A percentile compares a stretch with the other conserved stretches of the same genome.
These are phyloP conservation scores for Picus viridis DNA, from an alignment of 2,797 vertebrate genomes.

Conservation along the genomic window DNA sequence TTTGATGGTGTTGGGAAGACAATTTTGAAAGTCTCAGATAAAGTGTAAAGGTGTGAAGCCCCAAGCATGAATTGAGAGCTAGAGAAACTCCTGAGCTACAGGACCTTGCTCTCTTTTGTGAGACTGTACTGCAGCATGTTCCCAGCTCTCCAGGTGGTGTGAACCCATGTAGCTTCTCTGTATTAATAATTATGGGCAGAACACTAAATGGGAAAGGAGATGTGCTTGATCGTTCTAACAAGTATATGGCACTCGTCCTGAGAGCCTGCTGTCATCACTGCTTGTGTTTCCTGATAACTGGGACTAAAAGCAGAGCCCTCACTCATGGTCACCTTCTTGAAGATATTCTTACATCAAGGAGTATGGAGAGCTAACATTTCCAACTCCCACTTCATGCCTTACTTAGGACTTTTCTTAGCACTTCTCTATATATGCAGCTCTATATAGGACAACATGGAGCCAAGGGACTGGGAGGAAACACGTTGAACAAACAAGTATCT, in stretches of 20 bases:
- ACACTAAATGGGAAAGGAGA: not conserved
- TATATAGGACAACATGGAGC: not conserved
- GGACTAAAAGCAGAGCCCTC: not conserved
- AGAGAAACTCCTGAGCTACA: not conserved
- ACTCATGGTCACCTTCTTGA: not conserved
- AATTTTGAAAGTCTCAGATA: not conserved
- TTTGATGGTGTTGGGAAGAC: not conserved
- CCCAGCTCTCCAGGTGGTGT: not conserved
- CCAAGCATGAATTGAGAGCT: not conserved
- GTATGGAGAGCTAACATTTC: not conserved
- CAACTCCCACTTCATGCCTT: not conserved
- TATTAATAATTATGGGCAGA: not conserved
- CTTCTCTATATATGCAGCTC: not conserved
- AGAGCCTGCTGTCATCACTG: not conserved
- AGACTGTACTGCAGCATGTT: not conserved
- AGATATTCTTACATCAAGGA: not conserved
- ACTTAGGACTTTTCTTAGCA: not conserved
- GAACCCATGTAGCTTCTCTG: not conserved
- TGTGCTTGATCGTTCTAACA: not conserved
- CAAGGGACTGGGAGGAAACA: not conserved
- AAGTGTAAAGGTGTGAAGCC: not conserved
- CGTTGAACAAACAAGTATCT: not conserved
- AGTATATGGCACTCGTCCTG: too few species aligned
- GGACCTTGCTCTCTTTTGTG: not conserved
- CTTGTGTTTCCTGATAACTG: fast-evolving